phyloP scores from a whole-genome alignment of 1,140 invertebrate species.

The Papilio helenus region DNA sequence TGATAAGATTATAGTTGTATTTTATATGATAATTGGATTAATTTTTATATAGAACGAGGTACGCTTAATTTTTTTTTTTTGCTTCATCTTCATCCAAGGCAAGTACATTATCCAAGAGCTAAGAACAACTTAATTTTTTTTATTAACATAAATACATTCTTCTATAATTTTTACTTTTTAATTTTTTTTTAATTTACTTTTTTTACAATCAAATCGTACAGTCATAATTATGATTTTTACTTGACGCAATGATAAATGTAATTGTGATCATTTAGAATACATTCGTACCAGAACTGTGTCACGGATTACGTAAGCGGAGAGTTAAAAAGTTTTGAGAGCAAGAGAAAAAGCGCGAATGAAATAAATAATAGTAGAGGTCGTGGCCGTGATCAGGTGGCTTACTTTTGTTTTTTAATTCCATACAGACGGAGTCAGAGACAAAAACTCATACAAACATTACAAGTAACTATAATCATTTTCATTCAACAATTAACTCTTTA shows the following conservation, averaged over 20 bases:
- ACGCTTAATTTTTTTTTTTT: background rate
- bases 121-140: too few relatives aligned
- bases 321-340: constrained; percentile 30
- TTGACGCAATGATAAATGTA: background rate
- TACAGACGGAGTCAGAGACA: too few relatives aligned
- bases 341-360: constrained; percentile 57
- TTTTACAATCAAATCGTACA: too few relatives aligned
- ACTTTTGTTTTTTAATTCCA: too few relatives aligned
- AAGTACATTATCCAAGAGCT: too few relatives aligned
- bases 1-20: background rate
- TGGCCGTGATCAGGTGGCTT: constrained; percentile 65
- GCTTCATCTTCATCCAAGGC: background rate
- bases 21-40: background rate
- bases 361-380: constrained; percentile 69
- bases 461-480: too few relatives aligned
- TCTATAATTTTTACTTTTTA: too few relatives aligned
- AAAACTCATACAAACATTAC: too few relatives aligned
- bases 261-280: background rate
- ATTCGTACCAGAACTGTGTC: background rate
- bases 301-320: background rate
- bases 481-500: too few relatives aligned
- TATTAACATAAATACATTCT: too few relatives aligned
- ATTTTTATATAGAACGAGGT: background rate
- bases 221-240: too few relatives aligned
- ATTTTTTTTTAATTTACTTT: too few relatives aligned